Base-by-base conservation (phyloP, 2,113 vertebrate species). In the Tetrao urogallus region DNA sequence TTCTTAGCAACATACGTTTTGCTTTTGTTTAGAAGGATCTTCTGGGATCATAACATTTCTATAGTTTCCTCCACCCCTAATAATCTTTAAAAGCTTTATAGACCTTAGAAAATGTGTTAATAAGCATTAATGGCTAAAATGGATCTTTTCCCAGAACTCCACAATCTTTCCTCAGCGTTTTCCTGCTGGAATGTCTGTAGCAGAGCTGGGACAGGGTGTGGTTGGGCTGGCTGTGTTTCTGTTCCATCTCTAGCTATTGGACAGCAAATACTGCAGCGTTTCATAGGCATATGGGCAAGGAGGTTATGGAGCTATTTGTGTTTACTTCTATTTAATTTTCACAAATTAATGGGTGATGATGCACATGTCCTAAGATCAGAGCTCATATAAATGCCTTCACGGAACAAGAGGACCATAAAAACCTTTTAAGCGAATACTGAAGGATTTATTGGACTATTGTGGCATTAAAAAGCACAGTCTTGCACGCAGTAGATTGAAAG, bases 21-120 rank as follows among this genome's bases (percentile, higher is more conserved):
- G 82, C 85, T 87, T 89, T 92, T 81, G 69, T 81, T 75, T 50
- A 27, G 91, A 42, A 89, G 65, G 76, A 60, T 79, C 42, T 47
- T 70, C 67, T 82, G 77, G 76, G 57, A 25, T 79, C 38, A 5
- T 47, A 45, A 36, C 81, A 22, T 56, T 57, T 66, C 90, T 11
- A 4, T 27, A 36, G 63, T 73, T 60, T 38, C n/a, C 56, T 70
- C 27, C 84, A 67, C n/a, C 85, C 86, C 64, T 7, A 2, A 7
- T 28, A 67, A 84, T 13, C 77, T 58, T 36, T 25, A 17, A 81
- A 43, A 63, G 11, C 75, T 83, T 64, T 58, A 8, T 27, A 56
- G 93, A 9, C 65, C 50, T 65, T 52, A 48, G 32, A 12, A 47
- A 77, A 66, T 11, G 57, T 20, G 47, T 17, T 45, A 4, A 60